Conservation (phyloP, 2,113 vertebrate species). For the Notechis scutatus region DNA sequence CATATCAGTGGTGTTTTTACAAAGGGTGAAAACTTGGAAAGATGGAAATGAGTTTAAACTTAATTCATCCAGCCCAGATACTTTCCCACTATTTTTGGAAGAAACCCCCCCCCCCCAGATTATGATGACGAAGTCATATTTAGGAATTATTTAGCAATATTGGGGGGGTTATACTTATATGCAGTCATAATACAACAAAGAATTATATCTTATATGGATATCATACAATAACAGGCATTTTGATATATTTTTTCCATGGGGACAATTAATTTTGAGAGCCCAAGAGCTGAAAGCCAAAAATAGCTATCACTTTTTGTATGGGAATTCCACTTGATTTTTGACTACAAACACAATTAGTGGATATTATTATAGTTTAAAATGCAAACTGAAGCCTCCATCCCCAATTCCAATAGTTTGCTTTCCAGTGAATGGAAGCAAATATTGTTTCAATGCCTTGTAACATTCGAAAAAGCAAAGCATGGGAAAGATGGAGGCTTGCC, state of each 20-base stretch:
- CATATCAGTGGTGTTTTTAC: conserved; percentile 13
- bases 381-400: conserved; percentile 33
- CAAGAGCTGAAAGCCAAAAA: conserved; percentile 9
- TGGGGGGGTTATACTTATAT: conserved; percentile 42
- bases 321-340: conserved; percentile 20
- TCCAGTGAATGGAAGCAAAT: conserved; percentile 33
- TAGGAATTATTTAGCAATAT: conserved; percentile 34
- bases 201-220: conserved; percentile 33
- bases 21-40: conserved; percentile 10
- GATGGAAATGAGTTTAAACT: conserved; percentile 29
- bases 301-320: conserved; percentile 22
- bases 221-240: conserved; percentile 14
- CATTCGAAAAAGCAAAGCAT: conserved; percentile 35
- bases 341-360: conserved; percentile 16
- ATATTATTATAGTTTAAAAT: conserved; percentile 30
- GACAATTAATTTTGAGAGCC: conserved; percentile 5
- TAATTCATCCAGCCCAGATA: conserved; percentile 33
- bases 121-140: conserved; percentile 26
- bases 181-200: conserved; percentile 1
- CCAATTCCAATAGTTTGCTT: conserved; percentile 32
- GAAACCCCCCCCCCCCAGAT: conserved; percentile 5
- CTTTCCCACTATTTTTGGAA: background rate
- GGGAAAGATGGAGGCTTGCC: background rate
- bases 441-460: conserved; percentile 36
- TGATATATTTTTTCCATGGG: conserved; percentile 9